Conservation (phyloP, 64 coral and sea anemone genomes). For the Stylophora pistillata region DNA sequence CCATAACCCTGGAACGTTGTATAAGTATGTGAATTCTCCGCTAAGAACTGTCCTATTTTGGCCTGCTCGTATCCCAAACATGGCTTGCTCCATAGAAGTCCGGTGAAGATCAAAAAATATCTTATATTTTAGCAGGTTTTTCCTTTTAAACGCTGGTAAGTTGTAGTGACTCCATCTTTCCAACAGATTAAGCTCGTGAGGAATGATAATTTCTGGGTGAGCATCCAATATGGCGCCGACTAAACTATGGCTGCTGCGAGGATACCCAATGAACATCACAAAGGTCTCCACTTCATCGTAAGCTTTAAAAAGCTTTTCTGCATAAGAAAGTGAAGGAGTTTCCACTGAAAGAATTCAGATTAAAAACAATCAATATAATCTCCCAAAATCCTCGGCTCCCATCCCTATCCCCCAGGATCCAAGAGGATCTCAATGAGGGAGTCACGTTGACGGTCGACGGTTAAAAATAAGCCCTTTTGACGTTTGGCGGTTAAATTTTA, state of each 20-base stretch:
- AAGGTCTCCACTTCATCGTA: slow-evolving; percentile 34
- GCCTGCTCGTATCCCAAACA: slow-evolving; percentile 9
- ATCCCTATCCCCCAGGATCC: too few species aligned
- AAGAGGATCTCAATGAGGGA: too few species aligned
- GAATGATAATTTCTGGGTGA: slow-evolving; percentile 30
- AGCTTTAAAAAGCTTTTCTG: not conserved
- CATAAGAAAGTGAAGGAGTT: not conserved
- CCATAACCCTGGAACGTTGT: not conserved
- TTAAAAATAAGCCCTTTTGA: too few species aligned
- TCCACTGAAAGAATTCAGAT: not conserved
- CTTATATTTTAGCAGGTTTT: slow-evolving; percentile 6
- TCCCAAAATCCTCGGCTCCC: too few species aligned
- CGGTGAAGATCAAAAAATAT: not conserved
- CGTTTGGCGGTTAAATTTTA: too few species aligned
- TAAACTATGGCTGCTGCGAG: slow-evolving; percentile 34
- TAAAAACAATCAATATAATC: not conserved
- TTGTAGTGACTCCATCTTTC: not conserved
- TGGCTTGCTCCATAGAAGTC: not conserved
- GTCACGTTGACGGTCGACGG: too few species aligned
- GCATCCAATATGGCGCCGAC: slow-evolving; percentile 29
- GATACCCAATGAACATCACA: slow-evolving; percentile 43
- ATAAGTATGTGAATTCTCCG: not conserved
- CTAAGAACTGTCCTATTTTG: not conserved
- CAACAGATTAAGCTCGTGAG: not conserved
- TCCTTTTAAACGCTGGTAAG: not conserved